Evolutionary conservation across 2,797 vertebrate genomes (phyloP), one percentile per base, ranked within the genome.

Genomic region (Spinibarbus caldwelli): DNA sequence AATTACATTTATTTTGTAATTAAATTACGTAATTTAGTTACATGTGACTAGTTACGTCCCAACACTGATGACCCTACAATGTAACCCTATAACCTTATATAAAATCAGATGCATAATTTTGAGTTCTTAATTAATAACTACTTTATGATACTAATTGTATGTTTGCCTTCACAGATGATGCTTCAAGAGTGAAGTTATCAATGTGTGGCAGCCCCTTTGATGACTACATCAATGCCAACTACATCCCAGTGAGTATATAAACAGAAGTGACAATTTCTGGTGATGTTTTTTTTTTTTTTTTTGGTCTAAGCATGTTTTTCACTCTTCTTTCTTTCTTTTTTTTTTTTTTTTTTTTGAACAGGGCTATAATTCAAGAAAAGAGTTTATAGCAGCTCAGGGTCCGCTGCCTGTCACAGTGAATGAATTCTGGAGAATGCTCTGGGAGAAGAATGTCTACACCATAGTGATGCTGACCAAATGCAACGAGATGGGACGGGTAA

Each of bases 381-480:
- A 98, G 31, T 99, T 96, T 83, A 97, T 99, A 90, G 98, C 98
- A 87, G 96, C 97, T 45, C 98, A 99, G 91, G 98, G 98, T 66
- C 98, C 98, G n/a, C 90, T 99, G 80, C 95, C 97, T n/a, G 89
- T 90, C 78, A 99, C 98, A 10, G 92, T 97, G 88, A 95, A 93
- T 43, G 97, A 98, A 71, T 99, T 99, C 92, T 99, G 98, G 98
- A 96, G 95, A 87, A 99, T 99, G 98, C 93, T 99, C 90, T 99
- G 98, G 98, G 98, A 99, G 92, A 97, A 97, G 92, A 96, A 96
- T 5, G 92, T 97, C 41, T 95, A 95, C 82, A 97, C 96, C 4
- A 49, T 99, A 80, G 96, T 99, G 89, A 99, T 99, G 98, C 90
- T 99, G 92, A 99, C 98, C 81, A 97, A 96, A 91, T 99, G 98